Base-by-base conservation (phyloP, 2,888 invertebrate genomes). In the Caenorhabditis angaria region DNA sequence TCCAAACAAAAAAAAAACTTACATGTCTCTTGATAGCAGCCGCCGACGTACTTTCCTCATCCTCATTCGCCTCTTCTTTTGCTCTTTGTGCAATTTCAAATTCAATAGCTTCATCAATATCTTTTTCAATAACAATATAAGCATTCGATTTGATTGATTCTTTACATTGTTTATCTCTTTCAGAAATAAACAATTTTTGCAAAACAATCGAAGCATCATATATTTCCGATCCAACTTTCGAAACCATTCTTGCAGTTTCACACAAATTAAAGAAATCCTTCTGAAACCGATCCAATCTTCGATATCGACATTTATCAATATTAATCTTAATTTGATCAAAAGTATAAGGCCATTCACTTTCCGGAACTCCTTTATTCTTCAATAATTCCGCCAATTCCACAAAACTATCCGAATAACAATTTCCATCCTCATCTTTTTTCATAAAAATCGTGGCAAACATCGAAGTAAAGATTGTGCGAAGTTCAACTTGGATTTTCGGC, bases 121-220 rank as follows among this genome's bases (percentile, higher is more conserved):
- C 74, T 29, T 70, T 74, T 27, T 76, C 74, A 90, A 78, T 94
- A 92, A 70, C 92, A 91, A 18, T 93, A 2, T 94, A 90, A 0
- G 97, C 97, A 0, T 95, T 94, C 0, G 96, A 95, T 69, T 92
- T 92, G 4, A 99, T 90, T 10, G 93, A 92, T 82, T 92, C 91
- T 74, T 92, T 92, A 87, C 96, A 97, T 1, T 93, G 89, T 78
- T 91, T 90, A 85, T 92, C 91, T 63, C 92, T 88, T 70, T 87
- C 88, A 65, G 86, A 91, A 53, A 97, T 93, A 89, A 94, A 97
- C 89, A 92, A 94, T 14, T 92, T 91, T 88, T 97, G 97, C 60
- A 99, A 90, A 85, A 96, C 95, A 32, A 95, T 92, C 0, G 96
- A 93, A 89, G 99, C 97, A 87, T 97, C 95, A 89, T 96, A 97